Evolutionary conservation across 2,113 vertebrate genomes (phyloP).

Genomic region (Riparia riparia): DNA sequence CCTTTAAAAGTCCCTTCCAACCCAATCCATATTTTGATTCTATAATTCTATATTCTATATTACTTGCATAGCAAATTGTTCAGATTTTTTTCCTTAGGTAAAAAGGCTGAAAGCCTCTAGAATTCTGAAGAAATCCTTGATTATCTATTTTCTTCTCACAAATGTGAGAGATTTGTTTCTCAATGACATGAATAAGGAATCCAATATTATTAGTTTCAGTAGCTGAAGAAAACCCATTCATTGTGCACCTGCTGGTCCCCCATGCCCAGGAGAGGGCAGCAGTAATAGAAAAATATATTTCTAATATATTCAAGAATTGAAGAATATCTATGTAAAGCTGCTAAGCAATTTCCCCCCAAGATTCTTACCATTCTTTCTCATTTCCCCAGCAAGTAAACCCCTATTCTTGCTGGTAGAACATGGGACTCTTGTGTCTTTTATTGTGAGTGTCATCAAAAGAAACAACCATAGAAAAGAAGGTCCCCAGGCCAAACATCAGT

Average conservation of each 20-base stretch:
- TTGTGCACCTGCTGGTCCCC: neutral
- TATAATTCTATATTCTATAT: neutral
- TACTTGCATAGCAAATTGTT: neutral
- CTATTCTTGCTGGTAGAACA: neutral
- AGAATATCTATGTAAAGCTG: neutral
- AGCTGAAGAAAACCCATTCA: neutral
- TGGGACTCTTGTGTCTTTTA: neutral
- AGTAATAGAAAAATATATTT: neutral
- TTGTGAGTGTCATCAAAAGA: neutral
- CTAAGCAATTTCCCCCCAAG: neutral
- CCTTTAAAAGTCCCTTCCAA: neutral
- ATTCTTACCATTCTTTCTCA: neutral
- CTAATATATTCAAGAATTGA: neutral
- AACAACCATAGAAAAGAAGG: neutral
- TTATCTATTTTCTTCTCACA: neutral
- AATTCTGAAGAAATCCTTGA: neutral
- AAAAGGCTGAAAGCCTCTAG: too few relatives aligned
- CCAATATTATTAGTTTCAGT: neutral
- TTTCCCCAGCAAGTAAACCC: neutral
- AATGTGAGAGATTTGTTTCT: neutral
- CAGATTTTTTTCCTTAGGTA: neutral
- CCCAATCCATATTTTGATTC: too few relatives aligned
- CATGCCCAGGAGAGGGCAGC: slow-evolving; percentile 15
- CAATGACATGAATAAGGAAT: neutral
- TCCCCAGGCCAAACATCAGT: neutral